Percentiles rank a stretch among this genome's conserved stretches.
These are phyloP conservation scores for Eptatretus burgeri DNA, from an alignment of 2,113 vertebrate genomes.

Conservation along the genomic window DNA sequence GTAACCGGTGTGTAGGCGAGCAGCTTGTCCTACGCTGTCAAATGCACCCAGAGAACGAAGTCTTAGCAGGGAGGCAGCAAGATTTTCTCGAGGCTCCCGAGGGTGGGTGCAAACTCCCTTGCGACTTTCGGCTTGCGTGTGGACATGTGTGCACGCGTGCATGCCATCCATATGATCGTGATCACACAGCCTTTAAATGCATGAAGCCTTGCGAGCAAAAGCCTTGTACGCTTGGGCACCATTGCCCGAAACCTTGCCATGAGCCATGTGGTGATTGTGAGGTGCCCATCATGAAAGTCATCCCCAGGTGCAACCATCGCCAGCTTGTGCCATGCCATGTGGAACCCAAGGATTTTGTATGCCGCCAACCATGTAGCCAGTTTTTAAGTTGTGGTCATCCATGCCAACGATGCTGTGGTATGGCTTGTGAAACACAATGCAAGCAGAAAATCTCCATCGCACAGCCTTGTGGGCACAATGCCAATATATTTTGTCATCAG, in stretches of 20 bases:
- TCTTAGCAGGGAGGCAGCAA: conserved; percentile 7
- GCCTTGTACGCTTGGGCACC: conserved; percentile 11
- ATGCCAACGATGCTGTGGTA: conserved; percentile 11
- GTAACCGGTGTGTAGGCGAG: conserved; percentile 9
- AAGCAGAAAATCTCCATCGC: conserved; percentile 14
- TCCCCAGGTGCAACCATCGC: conserved; percentile 13
- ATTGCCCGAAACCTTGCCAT: conserved; percentile 11
- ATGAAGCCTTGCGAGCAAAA: conserved; percentile 9
- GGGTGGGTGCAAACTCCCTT: conserved; percentile 13
- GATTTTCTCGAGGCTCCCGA: conserved; percentile 12
- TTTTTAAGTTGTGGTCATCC: conserved; percentile 11
- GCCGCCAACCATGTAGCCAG: conserved; percentile 11
- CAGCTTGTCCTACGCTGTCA: conserved; percentile 12
- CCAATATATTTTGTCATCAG: conserved; percentile 23
- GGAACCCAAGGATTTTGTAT: conserved; percentile 7
- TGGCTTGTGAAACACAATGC: conserved; percentile 9
- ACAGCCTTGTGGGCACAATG: conserved; percentile 35
- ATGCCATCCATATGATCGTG: conserved; percentile 13
- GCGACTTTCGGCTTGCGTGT: conserved; percentile 12
- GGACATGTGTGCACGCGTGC: conserved; percentile 12
- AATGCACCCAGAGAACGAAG: conserved; percentile 12
- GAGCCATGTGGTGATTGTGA: conserved; percentile 10
- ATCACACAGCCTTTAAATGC: conserved; percentile 11
- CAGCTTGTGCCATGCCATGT: conserved; percentile 12
- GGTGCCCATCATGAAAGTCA: conserved; percentile 10